Evolutionary conservation across 2,888 invertebrate genomes (phyloP).

Genomic region (Pandemis cinnamomeana): DNA sequence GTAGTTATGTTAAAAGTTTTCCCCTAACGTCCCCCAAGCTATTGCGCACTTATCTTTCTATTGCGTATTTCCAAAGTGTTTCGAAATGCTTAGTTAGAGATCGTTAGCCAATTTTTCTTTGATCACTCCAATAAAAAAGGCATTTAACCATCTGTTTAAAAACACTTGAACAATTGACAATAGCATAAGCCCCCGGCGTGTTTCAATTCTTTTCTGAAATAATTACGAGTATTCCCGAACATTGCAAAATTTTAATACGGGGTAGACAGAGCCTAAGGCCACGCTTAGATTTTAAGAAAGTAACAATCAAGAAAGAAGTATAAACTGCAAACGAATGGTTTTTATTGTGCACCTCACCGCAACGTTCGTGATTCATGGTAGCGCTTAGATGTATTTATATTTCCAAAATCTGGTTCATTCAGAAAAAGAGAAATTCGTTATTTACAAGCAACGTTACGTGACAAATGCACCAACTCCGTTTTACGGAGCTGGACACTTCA

Average conservation of each 20-base stretch:
- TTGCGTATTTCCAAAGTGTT: slow-evolving; percentile 10
- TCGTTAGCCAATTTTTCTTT: not conserved
- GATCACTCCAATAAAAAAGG: not conserved
- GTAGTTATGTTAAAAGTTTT: slow-evolving; percentile 28
- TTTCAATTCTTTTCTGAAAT: not conserved
- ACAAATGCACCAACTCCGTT: slow-evolving; percentile 43
- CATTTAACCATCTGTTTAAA: not conserved
- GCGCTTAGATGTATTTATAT: not conserved
- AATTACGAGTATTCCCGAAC: not conserved
- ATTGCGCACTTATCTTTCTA: slow-evolving; percentile 16
- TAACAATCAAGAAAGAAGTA: not conserved
- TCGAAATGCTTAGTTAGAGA: not conserved
- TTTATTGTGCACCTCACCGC: not conserved
- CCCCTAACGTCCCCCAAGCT: slow-evolving; percentile 22
- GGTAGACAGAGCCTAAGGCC: too few relatives aligned
- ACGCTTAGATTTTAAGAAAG: too few relatives aligned
- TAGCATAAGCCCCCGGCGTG: not conserved
- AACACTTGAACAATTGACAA: not conserved
- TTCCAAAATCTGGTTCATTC: not conserved
- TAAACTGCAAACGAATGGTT: not conserved
- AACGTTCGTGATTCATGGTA: slow-evolving; percentile 9
- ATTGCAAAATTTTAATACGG: not conserved
- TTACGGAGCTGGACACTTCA: slow-evolving; percentile 47
- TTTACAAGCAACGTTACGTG: slow-evolving; percentile 26
- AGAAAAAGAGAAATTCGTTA: slow-evolving; percentile 34